Percentiles rank a stretch among this genome's conserved stretches.
Evolutionary conservation across 2,797 vertebrate species (phyloP).

Genomic region (Vipera ursinii): DNA sequence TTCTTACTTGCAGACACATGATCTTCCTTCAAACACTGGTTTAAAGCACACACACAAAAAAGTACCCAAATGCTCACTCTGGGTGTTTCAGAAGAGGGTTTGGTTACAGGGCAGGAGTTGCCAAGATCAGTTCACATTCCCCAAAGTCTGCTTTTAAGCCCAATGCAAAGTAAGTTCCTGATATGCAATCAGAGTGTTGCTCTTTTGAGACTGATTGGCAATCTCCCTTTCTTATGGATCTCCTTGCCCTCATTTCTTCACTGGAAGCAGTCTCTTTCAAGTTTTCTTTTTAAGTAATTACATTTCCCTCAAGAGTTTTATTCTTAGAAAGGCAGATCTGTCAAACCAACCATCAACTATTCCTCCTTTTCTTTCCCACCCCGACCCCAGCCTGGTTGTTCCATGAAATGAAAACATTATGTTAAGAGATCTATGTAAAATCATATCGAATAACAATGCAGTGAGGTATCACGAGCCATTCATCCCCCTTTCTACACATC

Average conservation of each 20-base stretch:
- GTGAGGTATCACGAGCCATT: slow-evolving; percentile 15
- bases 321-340: neutral
- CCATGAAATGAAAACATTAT: neutral
- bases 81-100: neutral
- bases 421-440: neutral
- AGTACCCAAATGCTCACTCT: neutral
- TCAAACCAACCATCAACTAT: neutral
- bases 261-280: neutral
- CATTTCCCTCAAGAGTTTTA: neutral
- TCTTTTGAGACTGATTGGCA: slow-evolving; percentile 7
- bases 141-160: neutral
- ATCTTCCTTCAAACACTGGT: slow-evolving; percentile 40
- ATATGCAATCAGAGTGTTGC: slow-evolving; percentile 32
- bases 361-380: neutral
- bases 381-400: neutral
- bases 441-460: neutral
- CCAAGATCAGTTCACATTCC: neutral
- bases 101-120: neutral
- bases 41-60: slow-evolving; percentile 44
- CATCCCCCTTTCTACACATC: neutral
- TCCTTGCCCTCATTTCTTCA: neutral
- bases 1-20: slow-evolving; percentile 6
- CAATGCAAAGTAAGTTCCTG: neutral
- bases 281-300: neutral
- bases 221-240: neutral